Evolutionary conservation across 2,888 invertebrate species (phyloP).

Genomic region (Alloplasta piceator): DNA sequence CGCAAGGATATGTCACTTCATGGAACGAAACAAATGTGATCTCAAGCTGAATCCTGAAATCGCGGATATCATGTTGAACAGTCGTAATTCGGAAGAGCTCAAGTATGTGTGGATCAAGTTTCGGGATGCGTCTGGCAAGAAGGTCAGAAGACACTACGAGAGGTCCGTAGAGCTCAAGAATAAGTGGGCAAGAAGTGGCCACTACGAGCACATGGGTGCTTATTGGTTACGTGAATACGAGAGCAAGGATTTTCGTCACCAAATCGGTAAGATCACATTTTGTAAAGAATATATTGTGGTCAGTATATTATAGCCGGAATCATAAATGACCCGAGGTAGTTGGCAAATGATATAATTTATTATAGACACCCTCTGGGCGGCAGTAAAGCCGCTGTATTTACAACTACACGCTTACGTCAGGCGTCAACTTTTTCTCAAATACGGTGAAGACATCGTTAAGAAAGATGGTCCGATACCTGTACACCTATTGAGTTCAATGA

Average conservation of each 20-base stretch:
- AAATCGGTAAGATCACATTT: conserved; percentile 81
- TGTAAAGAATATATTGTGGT: neutral
- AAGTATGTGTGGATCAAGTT: conserved; percentile 92
- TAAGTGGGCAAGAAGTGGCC: conserved; percentile 79
- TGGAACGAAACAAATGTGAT: conserved; percentile 87
- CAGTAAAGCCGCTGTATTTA: conserved; percentile 90
- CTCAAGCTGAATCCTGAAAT: conserved; percentile 90
- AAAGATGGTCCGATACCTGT: conserved; percentile 82
- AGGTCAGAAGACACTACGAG: conserved; percentile 82
- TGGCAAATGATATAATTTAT: no score
- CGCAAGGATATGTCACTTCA: conserved; percentile 90
- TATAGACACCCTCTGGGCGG: conserved; percentile 86
- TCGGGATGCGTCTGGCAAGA: conserved; percentile 89
- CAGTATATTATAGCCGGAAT: no score
- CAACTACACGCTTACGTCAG: conserved; percentile 85
- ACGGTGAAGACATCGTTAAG: conserved; percentile 82
- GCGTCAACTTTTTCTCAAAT: conserved; percentile 82
- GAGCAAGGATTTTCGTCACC: conserved; percentile 83
- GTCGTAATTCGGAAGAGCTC: conserved; percentile 91
- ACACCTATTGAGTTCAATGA: conserved; percentile 89
- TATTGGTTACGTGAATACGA: conserved; percentile 83
- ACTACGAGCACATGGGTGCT: conserved; percentile 80
- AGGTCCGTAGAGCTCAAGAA: conserved; percentile 81
- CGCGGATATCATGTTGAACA: conserved; percentile 87
- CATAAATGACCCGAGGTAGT: no score